A percentile compares a stretch with the other conserved stretches of the same genome.
Conservation (phyloP, 2,888 invertebrate genomes). For the Drepanosiphum platanoidis region DNA sequence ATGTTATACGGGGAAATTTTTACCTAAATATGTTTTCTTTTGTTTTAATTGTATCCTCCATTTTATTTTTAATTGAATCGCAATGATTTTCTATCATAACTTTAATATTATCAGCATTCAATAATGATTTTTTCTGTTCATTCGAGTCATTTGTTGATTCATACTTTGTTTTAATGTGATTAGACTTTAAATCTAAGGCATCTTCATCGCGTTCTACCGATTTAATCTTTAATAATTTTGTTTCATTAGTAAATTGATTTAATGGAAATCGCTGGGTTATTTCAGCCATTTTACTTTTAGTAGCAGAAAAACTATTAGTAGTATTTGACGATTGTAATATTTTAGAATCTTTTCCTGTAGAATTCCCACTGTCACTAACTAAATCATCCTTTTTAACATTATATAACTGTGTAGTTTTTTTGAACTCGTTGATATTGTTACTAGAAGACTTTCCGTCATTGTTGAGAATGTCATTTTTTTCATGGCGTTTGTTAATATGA, state of each 20-base stretch:
- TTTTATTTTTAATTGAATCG: conserved; percentile 15
- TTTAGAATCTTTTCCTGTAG: conserved; percentile 51
- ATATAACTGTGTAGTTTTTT: not conserved
- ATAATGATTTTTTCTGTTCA: not conserved
- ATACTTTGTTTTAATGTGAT: not conserved
- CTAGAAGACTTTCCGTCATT: not conserved
- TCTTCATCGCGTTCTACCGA: not conserved
- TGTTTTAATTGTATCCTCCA: conserved; percentile 41
- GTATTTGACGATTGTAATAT: conserved; percentile 21
- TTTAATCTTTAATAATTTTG: conserved; percentile 15
- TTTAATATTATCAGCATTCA: conserved; percentile 7
- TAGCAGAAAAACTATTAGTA: conserved; percentile 19
- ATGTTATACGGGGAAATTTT: not conserved
- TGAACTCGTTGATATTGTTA: conserved; percentile 16
- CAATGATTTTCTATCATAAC: conserved; percentile 24
- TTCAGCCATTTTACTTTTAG: conserved; percentile 34
- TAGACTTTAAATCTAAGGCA: not conserved
- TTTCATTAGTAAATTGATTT: conserved; percentile 14
- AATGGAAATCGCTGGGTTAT: conserved; percentile 39
- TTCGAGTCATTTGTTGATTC: not conserved
- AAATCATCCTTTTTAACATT: conserved; percentile 45
- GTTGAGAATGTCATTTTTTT: not conserved
- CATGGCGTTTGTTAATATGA: conserved; percentile 6
- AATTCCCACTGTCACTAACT: conserved; percentile 46
- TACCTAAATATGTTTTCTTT: conserved; percentile 48